Conservation (phyloP, 2,113 vertebrate species). For the Pseudolaguvia tuberculata region DNA sequence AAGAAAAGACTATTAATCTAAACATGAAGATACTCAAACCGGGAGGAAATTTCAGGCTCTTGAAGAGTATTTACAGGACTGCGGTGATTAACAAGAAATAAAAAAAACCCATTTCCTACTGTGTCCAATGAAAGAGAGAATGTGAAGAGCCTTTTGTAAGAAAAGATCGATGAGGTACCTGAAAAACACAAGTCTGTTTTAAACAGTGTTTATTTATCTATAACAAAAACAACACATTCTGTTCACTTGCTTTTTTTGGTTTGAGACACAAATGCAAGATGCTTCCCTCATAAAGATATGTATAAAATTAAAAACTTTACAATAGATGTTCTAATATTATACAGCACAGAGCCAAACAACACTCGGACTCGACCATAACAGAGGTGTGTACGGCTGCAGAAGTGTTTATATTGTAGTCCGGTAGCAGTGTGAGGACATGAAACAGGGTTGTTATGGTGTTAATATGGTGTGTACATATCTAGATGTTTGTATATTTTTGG, state of each 20-base stretch:
- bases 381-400: not conserved
- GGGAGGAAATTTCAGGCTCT: too few species aligned
- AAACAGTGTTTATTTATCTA: not conserved
- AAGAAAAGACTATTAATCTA: not conserved
- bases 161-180: not conserved
- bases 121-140: not conserved
- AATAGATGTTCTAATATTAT: not conserved
- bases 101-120: not conserved
- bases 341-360: not conserved
- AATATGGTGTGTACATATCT: constrained; percentile 14
- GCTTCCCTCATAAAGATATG: not conserved
- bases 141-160: not conserved
- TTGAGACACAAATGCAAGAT: not conserved
- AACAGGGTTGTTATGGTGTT: not conserved
- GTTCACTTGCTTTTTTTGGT: not conserved
- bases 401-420: not conserved
- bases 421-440: not conserved
- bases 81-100: not conserved
- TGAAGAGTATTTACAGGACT: too few species aligned
- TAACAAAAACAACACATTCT: not conserved
- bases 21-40: too few species aligned
- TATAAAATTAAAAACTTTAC: not conserved
- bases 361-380: not conserved
- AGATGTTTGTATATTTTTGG: not conserved
- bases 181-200: not conserved